Evolutionary conservation across 1,140 invertebrate species (phyloP).

Genomic region (Propsilocerus akamusi): DNA sequence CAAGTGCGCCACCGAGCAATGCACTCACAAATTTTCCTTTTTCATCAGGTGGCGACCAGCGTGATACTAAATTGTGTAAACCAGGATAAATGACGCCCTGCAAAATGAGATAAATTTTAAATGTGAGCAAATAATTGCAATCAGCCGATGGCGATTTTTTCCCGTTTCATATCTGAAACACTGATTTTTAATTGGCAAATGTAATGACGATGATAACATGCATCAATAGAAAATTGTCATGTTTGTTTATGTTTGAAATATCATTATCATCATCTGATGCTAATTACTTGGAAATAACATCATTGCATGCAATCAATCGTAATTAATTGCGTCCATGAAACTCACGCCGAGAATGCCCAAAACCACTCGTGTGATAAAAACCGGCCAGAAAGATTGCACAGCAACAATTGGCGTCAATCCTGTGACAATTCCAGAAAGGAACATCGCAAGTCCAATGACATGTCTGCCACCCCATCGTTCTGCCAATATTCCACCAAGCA

Average conservation of each 20-base stretch:
- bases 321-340: constrained; percentile 8
- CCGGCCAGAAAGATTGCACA: constrained; percentile 32
- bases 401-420: constrained; percentile 43
- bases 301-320: neutral
- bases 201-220: neutral
- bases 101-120: constrained; percentile 6
- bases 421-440: constrained; percentile 48
- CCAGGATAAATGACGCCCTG: constrained; percentile 54
- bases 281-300: neutral
- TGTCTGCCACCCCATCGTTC: constrained; percentile 51
- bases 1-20: constrained; percentile 55
- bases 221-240: neutral
- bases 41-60: constrained; percentile 56
- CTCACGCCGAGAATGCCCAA: constrained; percentile 46
- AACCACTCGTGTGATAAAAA: constrained; percentile 40
- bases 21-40: constrained; percentile 58
- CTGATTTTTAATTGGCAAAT: too few relatives aligned
- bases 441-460: constrained; percentile 45
- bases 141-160: too few relatives aligned
- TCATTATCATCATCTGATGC: neutral
- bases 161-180: too few relatives aligned
- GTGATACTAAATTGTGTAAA: constrained; percentile 46
- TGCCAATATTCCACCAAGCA: constrained; percentile 49
- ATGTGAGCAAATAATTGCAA: too few relatives aligned
- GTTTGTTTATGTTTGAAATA: neutral